A percentile compares a stretch with the other conserved stretches of the same genome.
These are phyloP conservation scores for Paracyclopina nana DNA, from an alignment of 1,140 invertebrate species.

Conservation along the genomic window DNA sequence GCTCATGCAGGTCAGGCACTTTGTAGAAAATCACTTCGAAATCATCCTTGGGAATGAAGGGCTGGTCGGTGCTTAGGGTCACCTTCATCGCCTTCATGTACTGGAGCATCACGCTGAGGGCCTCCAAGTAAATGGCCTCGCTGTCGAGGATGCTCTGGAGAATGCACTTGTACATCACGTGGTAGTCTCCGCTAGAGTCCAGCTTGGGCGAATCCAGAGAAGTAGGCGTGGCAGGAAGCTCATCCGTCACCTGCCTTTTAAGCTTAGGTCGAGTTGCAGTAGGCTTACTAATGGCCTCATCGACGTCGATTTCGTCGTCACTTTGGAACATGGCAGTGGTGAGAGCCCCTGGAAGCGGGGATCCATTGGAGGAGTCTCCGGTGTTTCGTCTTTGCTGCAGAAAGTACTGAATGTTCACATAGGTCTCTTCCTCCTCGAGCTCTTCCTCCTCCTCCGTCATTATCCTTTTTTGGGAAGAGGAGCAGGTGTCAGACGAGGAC, in stretches of 20 bases:
- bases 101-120: conserved; percentile 50
- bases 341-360: too few relatives aligned
- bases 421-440: conserved; percentile 34
- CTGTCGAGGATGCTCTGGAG: conserved; percentile 71
- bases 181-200: too few relatives aligned
- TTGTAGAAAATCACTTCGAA: conserved; percentile 79
- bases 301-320: too few relatives aligned
- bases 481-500: conserved; percentile 9
- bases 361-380: conserved; percentile 65
- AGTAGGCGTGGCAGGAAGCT: too few relatives aligned
- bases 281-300: too few relatives aligned
- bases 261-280: too few relatives aligned
- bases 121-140: conserved; percentile 70
- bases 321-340: too few relatives aligned
- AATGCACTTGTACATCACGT: conserved; percentile 44
- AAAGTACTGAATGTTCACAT: conserved; percentile 75
- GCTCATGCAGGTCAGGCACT: conserved; percentile 59
- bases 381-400: conserved; percentile 47
- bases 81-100: conserved; percentile 81
- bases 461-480: background rate
- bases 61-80: conserved; percentile 62
- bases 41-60: conserved; percentile 66
- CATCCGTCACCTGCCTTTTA: too few relatives aligned
- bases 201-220: too few relatives aligned
- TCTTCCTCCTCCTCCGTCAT: conserved; percentile 27